Conservation (phyloP, 2,888 invertebrate species). For the Phyllotreta striolata region DNA sequence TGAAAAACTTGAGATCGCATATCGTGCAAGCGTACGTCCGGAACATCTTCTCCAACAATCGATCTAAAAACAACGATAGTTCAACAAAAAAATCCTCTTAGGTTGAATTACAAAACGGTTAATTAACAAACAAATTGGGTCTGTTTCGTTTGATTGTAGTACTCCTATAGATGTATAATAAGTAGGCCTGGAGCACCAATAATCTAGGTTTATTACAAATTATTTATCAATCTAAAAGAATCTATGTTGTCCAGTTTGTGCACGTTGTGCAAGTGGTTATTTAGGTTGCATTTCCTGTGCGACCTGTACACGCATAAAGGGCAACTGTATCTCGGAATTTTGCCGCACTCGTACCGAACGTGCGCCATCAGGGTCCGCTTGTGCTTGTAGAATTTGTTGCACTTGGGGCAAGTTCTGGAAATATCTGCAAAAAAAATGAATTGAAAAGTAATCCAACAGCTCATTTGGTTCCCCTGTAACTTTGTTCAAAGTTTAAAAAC, state of each 20-base stretch:
- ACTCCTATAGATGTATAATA: no score
- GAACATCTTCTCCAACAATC: constrained; percentile 7
- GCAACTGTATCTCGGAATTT: constrained; percentile 65
- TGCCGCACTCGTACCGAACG: constrained; percentile 64
- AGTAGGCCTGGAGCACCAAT: no score
- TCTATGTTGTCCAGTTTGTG: background rate
- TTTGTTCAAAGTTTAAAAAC: background rate
- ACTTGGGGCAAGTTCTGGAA: constrained; percentile 21
- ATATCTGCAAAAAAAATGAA: background rate
- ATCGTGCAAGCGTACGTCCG: constrained; percentile 14
- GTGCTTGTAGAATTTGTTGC: constrained; percentile 49
- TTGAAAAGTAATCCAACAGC: background rate
- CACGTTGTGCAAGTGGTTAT: constrained; percentile 35
- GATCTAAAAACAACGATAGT: constrained; percentile 14
- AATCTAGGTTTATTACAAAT: no score
- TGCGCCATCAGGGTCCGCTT: constrained; percentile 62
- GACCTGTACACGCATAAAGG: constrained; percentile 59
- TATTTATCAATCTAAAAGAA: no score
- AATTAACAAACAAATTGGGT: background rate
- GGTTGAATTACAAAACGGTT: background rate
- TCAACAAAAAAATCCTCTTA: background rate
- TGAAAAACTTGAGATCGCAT: constrained; percentile 22
- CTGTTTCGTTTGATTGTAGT: no score
- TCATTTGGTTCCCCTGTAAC: no score
- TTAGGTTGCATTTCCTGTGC: constrained; percentile 45